These are phyloP conservation scores for Clivina fossor DNA, from an alignment of 2,888 invertebrate genomes.

Conservation along the genomic window DNA sequence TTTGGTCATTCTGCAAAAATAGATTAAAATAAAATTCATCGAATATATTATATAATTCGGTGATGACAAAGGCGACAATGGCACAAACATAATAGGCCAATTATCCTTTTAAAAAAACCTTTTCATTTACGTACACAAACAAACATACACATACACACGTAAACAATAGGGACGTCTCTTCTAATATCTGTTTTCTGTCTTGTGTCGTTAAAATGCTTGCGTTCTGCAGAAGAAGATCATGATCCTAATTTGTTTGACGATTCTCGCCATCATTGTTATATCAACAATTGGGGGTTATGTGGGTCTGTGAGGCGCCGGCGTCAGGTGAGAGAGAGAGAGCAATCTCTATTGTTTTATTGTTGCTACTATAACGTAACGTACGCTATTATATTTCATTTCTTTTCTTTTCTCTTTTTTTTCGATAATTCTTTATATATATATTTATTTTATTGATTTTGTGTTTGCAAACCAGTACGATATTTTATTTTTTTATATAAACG, in stretches of 20 bases:
- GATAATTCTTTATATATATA: too few relatives aligned
- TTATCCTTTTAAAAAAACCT: too few relatives aligned
- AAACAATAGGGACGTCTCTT: constrained; percentile 15
- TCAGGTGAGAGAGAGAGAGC: constrained; percentile 43
- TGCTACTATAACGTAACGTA: neutral
- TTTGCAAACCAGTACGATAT: neutral
- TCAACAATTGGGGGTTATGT: constrained; percentile 69
- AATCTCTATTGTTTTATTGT: neutral
- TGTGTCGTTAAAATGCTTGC: constrained; percentile 25
- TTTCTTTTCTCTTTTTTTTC: too few relatives aligned
- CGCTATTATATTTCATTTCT: too few relatives aligned
- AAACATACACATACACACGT: too few relatives aligned
- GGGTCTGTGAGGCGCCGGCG: constrained; percentile 50
- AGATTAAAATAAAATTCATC: too few relatives aligned
- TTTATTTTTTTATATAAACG: neutral
- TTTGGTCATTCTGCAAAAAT: too few relatives aligned
- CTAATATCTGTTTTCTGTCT: constrained; percentile 27
- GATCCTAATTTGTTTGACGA: constrained; percentile 87
- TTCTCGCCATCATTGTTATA: constrained; percentile 78
- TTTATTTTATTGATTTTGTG: neutral
- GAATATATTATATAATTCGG: too few relatives aligned
- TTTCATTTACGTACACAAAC: too few relatives aligned
- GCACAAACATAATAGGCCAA: too few relatives aligned
- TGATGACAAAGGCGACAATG: constrained; percentile 32
- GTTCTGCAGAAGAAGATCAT: constrained; percentile 84